Base-by-base conservation (phyloP, 2,113 vertebrate species). In the Mohoua ochrocephala region DNA sequence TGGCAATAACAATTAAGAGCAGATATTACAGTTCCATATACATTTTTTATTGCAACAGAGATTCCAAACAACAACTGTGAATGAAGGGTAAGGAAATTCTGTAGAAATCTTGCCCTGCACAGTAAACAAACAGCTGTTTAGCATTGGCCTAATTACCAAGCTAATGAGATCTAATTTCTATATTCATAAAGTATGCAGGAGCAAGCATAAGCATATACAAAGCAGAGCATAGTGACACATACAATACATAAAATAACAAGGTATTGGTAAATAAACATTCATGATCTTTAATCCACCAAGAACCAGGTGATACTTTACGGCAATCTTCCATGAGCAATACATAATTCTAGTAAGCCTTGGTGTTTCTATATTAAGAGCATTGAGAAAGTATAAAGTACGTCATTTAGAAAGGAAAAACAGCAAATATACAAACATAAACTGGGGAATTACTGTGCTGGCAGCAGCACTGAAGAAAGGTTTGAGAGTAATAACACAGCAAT, bases 141-240 rank as follows among this genome's bases (percentile, higher is more conserved):
- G 98, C 98, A 98, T 95, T 98, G 98, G 97, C 97, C 98, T 99
- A 99, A 99, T 99, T 99, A 99, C 98, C 98, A 97, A 98, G 98
- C 97, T 99, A 99, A 99, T 98, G 98, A 99, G 98, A 99, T 98
- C 95, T 99, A 98, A 99, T 99, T 99, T 98, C 97, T 98, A 97
- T 98, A 98, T 98, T 98, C 97, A 98, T 98, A 98, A 98, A 97
- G 97, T 97, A 99, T 98, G 98, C 98, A 98, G 98, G 98, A 99
- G 97, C 95, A 97, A 97, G 93, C 96, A 96, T 93, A 97, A 97
- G 97, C 94, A 42, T 97, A 98, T 98, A 98, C 98, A 98, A 98
- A 98, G 97, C 97, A 98, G 95, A 98, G 97, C 82, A 98, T 87
- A 98, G 97, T 98, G 98, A 98, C 97, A 98, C 98, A 99, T 97